Base-by-base conservation (phyloP, 2,888 invertebrate genomes). In the Eupithecia tripunctaria region DNA sequence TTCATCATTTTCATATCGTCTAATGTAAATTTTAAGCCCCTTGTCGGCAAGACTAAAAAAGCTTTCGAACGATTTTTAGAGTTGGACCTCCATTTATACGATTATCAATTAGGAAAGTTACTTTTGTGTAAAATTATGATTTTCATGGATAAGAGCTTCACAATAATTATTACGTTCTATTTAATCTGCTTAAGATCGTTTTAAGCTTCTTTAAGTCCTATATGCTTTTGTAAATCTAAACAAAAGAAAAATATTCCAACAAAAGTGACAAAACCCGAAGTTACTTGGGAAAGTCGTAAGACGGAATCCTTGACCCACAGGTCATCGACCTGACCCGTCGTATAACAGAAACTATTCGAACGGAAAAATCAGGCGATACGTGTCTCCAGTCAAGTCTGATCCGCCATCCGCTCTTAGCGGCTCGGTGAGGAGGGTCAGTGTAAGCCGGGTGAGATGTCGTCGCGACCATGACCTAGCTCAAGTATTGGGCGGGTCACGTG, bases 391-490 rank as follows among this genome's bases (percentile, higher is more conserved):
- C 85, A 88, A 88, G 86, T 85, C 82, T 80, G 88, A 81, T 71
- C 86, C 81, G 72, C 71, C 73, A 72, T 72, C 73, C 72, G 75
- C 74, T 62, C 68, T 78, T 74, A 73, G 69, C 64, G 38, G 73
- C 74, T 68, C 32, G 72, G 72, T 69, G 59, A 69, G 79, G 79
- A 83, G 85, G 90, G 84, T 88, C 91, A 86, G 77, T 76, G 78
- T 83, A 81, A 84, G 85, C 80, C 85, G 80, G 82, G 86, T 81
- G 82, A 83, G 85, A 86, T 87, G 88, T 88, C 87, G 84, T 80
- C 81, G 81, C 86, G 92, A 91, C 94, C 94, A 89, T 94, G 94
- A 94, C 94, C 94, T 92, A 92, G 89, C 90, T 82, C 90, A 93
- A 91, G 91, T 87, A 89, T 85, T 90, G 92, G 90, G 91, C 89